Conservation (phyloP, 2,797 vertebrate genomes). For the Malacoctenus gilli region DNA sequence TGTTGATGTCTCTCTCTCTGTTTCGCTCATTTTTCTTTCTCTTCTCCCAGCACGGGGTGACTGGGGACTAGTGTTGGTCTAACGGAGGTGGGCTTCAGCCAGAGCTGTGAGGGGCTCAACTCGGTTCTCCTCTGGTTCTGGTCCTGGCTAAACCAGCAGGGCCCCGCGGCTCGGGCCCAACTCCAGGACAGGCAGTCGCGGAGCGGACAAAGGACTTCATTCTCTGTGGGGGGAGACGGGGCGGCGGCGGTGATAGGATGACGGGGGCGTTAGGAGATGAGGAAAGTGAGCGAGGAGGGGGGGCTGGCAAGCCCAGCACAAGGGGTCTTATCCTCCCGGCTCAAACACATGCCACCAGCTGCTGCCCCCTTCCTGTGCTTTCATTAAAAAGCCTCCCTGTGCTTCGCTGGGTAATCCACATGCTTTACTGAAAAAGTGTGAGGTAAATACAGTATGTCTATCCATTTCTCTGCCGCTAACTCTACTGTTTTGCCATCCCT, state of each 20-base stretch:
- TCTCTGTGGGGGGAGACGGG: conserved; percentile 67
- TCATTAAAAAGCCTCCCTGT: conserved; percentile 83
- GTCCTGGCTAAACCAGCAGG: conserved; percentile 69
- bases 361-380: conserved; percentile 86
- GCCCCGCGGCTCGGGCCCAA: conserved; percentile 71
- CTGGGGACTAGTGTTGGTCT: conserved; percentile 61
- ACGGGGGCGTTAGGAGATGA: conserved; percentile 62
- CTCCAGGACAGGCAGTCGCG: conserved; percentile 78
- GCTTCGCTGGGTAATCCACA: conserved; percentile 76
- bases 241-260: conserved; percentile 41
- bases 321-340: conserved; percentile 84
- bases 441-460: conserved; percentile 71
- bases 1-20: conserved; percentile 68
- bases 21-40: conserved; percentile 67
- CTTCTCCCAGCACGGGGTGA: conserved; percentile 58
- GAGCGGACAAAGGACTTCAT: conserved; percentile 84
- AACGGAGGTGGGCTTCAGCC: conserved; percentile 51
- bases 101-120: conserved; percentile 66
- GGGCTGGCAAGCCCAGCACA: conserved; percentile 71
- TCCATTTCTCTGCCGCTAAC: conserved; percentile 47
- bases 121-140: conserved; percentile 77
- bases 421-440: conserved; percentile 71
- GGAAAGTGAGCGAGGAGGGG: conserved; percentile 55
- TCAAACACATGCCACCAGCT: conserved; percentile 87
- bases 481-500: conserved; percentile 38